Evolutionary conservation across 2,113 vertebrate species (phyloP), one percentile per base, ranked within the genome.

Genomic region (Australoheros scitulus): DNA sequence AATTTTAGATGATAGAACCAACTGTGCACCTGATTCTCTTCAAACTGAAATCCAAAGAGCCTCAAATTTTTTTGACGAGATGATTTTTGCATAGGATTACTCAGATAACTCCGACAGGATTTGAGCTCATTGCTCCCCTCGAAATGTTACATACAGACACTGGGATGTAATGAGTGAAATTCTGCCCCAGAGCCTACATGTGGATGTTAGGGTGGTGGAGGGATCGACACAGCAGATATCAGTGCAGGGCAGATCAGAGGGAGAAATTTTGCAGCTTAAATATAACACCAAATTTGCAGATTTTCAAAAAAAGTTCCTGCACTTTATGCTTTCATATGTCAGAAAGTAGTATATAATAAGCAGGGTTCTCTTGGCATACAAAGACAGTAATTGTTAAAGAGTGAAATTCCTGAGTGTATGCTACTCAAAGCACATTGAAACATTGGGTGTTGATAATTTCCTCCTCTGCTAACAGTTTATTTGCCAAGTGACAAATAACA

Each of bases 401-500:
- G 43, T 29, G 10, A 52, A 72, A 52, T 72, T 72, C 65, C 15
- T 20, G 43, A 8, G 52, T 72, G 24, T 72, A 52, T 7, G 11
- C 26, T 52, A 52, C 17, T 52, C 26, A 55, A n/a, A 72, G 47
- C 26, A 72, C 68, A 52, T 20, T 52, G 68, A 72, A 32, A 26
- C 68, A 52, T 20, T 72, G 68, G 26, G 68, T 29, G 43, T 55
- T 55, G 24, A n/a, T 52, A 52, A 52, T 32, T 52, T 72, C 10
- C 47, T 72, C 24, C 68, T 55, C 68, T 72, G 68, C 47, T 55
- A 72, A 32, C 52, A 72, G 52, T 72, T 72, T n/a, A 52, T 70
- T 70, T 70, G 65, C 65, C 41, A 70, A 70, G 65, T 52, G 43
- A 70, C 24, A 29, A 50, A 70, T 70, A 70, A 70, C 65, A 52